A percentile compares a stretch with the other conserved stretches of the same genome.
Conservation (phyloP, 2,888 invertebrate species). For the Deilephila elpenor region DNA sequence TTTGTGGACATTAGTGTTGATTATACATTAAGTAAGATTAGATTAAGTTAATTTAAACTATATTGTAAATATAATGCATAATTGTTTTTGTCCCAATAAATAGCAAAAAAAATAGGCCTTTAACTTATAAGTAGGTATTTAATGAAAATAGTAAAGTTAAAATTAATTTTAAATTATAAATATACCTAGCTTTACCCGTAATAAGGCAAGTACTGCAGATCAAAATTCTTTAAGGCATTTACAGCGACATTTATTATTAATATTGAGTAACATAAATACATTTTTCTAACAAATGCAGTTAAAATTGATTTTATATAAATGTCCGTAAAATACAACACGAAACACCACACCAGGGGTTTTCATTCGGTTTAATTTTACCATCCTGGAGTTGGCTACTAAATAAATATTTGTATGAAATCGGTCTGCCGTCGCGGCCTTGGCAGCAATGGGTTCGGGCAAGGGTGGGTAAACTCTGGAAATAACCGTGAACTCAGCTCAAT, state of each 20-base stretch:
- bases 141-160: neutral
- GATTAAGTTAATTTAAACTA: too few relatives aligned
- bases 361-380: conserved; percentile 29
- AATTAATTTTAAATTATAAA: neutral
- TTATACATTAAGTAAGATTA: too few relatives aligned
- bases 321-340: neutral
- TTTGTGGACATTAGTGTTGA: too few relatives aligned
- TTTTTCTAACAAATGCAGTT: too few relatives aligned
- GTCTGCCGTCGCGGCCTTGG: conserved; percentile 42
- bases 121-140: neutral
- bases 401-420: conserved; percentile 52
- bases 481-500: conserved; percentile 24
- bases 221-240: too few relatives aligned
- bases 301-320: neutral
- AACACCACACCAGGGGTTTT: conserved; percentile 14
- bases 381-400: conserved; percentile 33
- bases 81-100: too few relatives aligned
- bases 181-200: too few relatives aligned
- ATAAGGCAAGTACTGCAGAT: neutral
- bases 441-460: conserved; percentile 35
- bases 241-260: too few relatives aligned
- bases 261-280: too few relatives aligned
- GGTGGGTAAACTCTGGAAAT: conserved; percentile 31
- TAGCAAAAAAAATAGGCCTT: too few relatives aligned
- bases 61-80: too few relatives aligned